Evolutionary conservation across 2,888 invertebrate species (phyloP).

Genomic region (Rhamphomyia laevipes): DNA sequence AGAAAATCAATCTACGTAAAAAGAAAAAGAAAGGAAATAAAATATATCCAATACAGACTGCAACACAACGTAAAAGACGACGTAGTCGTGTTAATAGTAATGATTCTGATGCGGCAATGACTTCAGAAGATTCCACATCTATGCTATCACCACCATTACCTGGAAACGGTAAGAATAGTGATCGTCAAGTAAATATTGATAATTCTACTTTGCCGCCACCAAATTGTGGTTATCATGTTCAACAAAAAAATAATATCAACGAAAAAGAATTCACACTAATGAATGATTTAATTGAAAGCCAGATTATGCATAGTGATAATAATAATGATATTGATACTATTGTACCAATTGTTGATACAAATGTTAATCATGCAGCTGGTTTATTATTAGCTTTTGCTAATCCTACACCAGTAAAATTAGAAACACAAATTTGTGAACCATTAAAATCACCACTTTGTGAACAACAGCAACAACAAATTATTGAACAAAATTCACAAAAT

Average conservation of each 20-base stretch:
- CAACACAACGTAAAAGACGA: slow-evolving; percentile 41
- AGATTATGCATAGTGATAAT: slow-evolving; percentile 14
- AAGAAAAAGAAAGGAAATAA: slow-evolving; percentile 30
- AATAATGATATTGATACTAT: no score
- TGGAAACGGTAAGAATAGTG: no score
- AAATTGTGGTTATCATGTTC: slow-evolving; percentile 18
- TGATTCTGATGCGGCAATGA: slow-evolving; percentile 52
- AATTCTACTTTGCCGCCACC: slow-evolving; percentile 11
- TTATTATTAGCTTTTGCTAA: slow-evolving; percentile 46
- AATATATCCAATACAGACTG: slow-evolving; percentile 20
- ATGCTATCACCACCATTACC: slow-evolving; percentile 42
- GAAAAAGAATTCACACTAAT: slow-evolving; percentile 11
- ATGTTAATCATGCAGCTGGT: slow-evolving; percentile 43
- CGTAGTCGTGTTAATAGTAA: slow-evolving; percentile 63
- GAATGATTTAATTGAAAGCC: slow-evolving; percentile 9
- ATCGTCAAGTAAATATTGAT: not conserved
- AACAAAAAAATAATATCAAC: not conserved
- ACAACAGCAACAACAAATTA: slow-evolving; percentile 20
- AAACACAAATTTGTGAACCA: not conserved
- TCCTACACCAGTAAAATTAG: slow-evolving; percentile 14
- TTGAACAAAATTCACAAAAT: slow-evolving; percentile 17
- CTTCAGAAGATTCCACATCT: slow-evolving; percentile 59
- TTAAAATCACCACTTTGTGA: slow-evolving; percentile 11
- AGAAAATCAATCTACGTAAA: slow-evolving; percentile 18
- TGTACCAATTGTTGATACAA: slow-evolving; percentile 9